A percentile compares a stretch with the other conserved stretches of the same genome.
Conservation (phyloP, 2,797 vertebrate species). For the Bryconaethiops microstoma region DNA sequence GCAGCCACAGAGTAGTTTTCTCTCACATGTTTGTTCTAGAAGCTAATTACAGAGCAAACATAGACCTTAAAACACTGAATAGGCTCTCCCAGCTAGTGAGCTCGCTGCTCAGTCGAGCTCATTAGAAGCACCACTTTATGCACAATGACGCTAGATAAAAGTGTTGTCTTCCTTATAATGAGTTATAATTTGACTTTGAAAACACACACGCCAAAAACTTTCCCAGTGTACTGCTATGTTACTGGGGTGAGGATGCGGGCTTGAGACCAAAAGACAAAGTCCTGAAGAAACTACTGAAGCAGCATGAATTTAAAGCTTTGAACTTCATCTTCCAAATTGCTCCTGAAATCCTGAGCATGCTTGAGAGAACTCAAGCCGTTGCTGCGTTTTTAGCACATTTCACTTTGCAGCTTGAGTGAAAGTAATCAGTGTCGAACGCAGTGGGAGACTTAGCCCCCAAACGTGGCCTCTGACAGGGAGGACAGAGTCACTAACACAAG, state of each 20-base stretch:
- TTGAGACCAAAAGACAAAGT: neutral
- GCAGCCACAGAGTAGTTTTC: constrained; percentile 12
- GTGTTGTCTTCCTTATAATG: neutral
- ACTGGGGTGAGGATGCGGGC: neutral
- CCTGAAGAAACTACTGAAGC: neutral
- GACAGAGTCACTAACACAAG: neutral
- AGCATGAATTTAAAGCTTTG: neutral
- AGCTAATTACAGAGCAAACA: constrained; percentile 73
- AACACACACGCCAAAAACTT: neutral
- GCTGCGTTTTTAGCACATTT: neutral
- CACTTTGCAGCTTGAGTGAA: neutral
- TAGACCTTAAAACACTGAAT: constrained; percentile 27
- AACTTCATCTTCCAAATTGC: neutral
- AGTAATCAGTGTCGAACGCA: neutral
- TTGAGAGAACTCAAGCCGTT: neutral
- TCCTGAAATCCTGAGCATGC: neutral
- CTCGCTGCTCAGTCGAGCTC: neutral
- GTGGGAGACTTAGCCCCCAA: neutral
- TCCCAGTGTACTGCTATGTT: neutral
- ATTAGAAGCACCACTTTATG: constrained; percentile 7
- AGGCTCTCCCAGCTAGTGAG: constrained; percentile 2
- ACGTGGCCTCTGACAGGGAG: neutral
- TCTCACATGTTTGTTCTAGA: constrained; percentile 23
- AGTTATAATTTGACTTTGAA: neutral
- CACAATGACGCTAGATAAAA: constrained; percentile 5